A percentile compares a stretch with the other conserved stretches of the same genome.
Evolutionary conservation across 92 coral and sea anemone species (phyloP).

Genomic region (Phenganax marumi): DNA sequence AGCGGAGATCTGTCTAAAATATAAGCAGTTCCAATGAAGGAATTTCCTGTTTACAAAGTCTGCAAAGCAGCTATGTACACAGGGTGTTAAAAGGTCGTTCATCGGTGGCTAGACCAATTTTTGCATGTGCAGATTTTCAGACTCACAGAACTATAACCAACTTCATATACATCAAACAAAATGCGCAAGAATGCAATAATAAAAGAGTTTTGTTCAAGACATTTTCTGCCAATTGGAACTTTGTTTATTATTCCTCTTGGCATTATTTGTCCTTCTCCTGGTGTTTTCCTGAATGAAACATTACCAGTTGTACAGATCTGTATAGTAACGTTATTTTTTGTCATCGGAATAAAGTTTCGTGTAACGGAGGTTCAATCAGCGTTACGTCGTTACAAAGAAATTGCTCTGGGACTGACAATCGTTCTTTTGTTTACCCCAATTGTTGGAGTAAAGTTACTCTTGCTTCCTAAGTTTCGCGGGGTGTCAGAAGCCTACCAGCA

Average conservation of each 20-base stretch:
- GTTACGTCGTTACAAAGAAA: not conserved
- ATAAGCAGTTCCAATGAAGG: too few species aligned
- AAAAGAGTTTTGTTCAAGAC: not conserved
- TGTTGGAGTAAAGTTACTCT: too few species aligned
- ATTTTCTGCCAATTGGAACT: conserved; percentile 17
- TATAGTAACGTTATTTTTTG: conserved; percentile 9
- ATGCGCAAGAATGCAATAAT: not conserved
- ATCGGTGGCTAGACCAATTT: too few species aligned
- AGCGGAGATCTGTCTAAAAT: too few species aligned
- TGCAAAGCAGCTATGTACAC: too few species aligned
- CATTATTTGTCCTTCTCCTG: conserved; percentile 13
- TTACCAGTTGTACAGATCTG: conserved; percentile 14
- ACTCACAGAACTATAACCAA: not conserved
- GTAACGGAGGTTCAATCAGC: conserved; percentile 5
- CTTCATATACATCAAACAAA: not conserved
- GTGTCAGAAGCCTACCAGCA: too few species aligned
- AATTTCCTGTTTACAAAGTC: too few species aligned
- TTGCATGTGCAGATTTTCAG: too few species aligned
- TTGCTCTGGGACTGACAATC: too few species aligned
- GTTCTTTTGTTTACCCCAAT: too few species aligned
- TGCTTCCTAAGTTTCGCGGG: too few species aligned
- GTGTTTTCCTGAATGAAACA: conserved; percentile 2
- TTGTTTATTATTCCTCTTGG: conserved; percentile 9
- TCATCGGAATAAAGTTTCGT: conserved; percentile 18
- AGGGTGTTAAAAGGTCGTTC: too few species aligned